phyloP scores from a whole-genome alignment of 2,797 vertebrate species.

The Allochrocebus solatus region DNA sequence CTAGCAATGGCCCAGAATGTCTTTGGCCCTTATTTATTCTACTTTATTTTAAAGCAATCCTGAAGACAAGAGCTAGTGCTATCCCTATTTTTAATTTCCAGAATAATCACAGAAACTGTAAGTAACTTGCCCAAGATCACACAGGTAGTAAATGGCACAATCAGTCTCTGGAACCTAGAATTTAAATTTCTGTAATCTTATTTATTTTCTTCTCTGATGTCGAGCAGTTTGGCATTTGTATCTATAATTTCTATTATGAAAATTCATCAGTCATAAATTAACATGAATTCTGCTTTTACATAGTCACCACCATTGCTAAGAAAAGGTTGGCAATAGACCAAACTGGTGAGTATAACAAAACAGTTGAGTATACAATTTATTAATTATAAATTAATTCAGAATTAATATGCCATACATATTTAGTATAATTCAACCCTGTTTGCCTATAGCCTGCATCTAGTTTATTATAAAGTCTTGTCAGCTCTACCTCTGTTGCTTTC shows the following conservation, averaged over 20 bases:
- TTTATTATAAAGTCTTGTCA: not conserved
- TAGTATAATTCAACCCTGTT: not conserved
- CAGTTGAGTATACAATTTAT: not conserved
- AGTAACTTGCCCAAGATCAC: not conserved
- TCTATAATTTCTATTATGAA: constrained; percentile 2
- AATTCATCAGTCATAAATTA: not conserved
- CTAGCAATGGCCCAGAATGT: not conserved
- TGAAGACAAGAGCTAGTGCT: not conserved
- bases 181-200: not conserved
- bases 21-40: not conserved
- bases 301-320: not conserved
- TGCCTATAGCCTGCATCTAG: not conserved
- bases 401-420: not conserved
- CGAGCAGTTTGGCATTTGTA: not conserved
- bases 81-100: not conserved
- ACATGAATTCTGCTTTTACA: not conserved
- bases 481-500: not conserved
- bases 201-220: not conserved
- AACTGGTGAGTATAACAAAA: not conserved
- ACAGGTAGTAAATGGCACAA: not conserved
- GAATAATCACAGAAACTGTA: not conserved
- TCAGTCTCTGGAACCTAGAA: not conserved
- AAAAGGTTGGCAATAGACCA: not conserved
- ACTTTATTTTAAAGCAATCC: not conserved
- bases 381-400: not conserved